Evolutionary conservation across 2,888 invertebrate species (phyloP).

Genomic region (Acleris holmiana): DNA sequence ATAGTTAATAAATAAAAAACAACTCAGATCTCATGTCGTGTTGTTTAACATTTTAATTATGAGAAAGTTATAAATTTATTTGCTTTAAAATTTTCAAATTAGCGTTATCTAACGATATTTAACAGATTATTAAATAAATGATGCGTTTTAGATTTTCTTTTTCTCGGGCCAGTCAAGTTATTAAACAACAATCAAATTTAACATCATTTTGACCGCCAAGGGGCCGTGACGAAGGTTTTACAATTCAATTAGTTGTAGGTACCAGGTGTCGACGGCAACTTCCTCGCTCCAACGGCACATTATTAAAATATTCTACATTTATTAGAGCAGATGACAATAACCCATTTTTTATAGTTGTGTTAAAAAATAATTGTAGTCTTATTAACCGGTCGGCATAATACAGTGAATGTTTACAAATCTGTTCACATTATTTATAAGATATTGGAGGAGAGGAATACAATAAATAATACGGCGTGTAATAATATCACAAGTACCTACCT

Average conservation of each 20-base stretch:
- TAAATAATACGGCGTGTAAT: too few relatives aligned
- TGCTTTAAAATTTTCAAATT: too few relatives aligned
- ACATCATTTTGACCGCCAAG: constrained; percentile 74
- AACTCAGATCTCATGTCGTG: too few relatives aligned
- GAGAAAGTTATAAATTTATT: too few relatives aligned
- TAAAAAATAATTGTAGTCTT: neutral
- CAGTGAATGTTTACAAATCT: too few relatives aligned
- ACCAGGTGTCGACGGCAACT: constrained; percentile 76
- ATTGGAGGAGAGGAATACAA: too few relatives aligned
- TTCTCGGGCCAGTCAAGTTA: neutral
- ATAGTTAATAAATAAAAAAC: too few relatives aligned
- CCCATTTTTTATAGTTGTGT: constrained; percentile 7
- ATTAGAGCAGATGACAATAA: constrained; percentile 22
- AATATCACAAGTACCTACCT: too few relatives aligned
- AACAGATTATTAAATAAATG: neutral
- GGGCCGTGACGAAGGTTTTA: constrained; percentile 61
- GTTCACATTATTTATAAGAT: too few relatives aligned
- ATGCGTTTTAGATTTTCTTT: neutral
- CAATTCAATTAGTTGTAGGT: constrained; percentile 76
- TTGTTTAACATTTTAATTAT: too few relatives aligned
- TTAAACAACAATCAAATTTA: constrained; percentile 70
- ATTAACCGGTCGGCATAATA: neutral
- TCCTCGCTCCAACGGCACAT: constrained; percentile 30
- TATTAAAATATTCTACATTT: constrained; percentile 17
- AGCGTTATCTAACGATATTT: too few relatives aligned